Evolutionary conservation across 2,113 vertebrate species (phyloP).

Genomic region (Lophotis ruficrista): DNA sequence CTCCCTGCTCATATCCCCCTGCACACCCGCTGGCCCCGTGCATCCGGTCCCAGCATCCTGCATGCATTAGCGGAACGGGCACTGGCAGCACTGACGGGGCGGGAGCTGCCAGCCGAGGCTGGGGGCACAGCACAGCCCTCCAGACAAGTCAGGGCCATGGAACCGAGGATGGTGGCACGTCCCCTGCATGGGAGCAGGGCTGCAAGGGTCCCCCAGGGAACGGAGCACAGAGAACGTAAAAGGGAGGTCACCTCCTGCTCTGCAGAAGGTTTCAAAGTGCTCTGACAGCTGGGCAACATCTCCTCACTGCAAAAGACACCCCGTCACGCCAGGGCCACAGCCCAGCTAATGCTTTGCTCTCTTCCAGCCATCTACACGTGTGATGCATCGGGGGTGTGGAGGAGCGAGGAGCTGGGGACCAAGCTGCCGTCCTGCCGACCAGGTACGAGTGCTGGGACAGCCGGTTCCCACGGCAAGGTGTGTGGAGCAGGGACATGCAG

Average conservation of each 20-base stretch:
- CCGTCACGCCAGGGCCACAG: background rate
- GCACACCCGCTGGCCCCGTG: background rate
- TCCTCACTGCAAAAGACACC: background rate
- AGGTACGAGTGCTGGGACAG: slow-evolving; percentile 67
- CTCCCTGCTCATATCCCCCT: background rate
- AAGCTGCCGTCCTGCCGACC: slow-evolving; percentile 76
- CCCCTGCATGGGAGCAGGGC: background rate
- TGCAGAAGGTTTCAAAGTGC: background rate
- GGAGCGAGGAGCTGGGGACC: slow-evolving; percentile 75
- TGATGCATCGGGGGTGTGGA: slow-evolving; percentile 79
- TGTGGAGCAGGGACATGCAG: background rate
- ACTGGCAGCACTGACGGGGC: background rate
- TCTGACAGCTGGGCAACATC: background rate
- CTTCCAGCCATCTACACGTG: slow-evolving; percentile 83
- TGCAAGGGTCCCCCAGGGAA: background rate
- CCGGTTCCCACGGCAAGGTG: rapidly evolving
- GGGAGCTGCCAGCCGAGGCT: background rate
- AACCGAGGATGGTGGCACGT: background rate
- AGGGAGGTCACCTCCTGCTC: background rate
- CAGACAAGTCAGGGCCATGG: background rate
- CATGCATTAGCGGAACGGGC: background rate
- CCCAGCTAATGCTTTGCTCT: background rate
- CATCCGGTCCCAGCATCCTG: background rate
- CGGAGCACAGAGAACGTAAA: background rate
- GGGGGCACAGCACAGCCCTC: background rate